Conservation (phyloP, 2,113 vertebrate species). For the Ia io region DNA sequence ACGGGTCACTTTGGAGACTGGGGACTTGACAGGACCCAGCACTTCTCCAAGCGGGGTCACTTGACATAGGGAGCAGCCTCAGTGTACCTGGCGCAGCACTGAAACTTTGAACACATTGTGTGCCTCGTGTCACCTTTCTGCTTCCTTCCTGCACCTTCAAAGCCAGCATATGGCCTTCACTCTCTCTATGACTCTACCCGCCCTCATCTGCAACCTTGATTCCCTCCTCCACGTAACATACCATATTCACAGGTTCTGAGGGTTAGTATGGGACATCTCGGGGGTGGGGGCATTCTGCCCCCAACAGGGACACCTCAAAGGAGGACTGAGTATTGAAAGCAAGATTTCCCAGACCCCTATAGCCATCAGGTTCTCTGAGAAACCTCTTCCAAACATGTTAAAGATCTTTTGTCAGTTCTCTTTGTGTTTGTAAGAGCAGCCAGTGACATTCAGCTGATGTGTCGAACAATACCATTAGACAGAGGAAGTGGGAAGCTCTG, state of each 20-base stretch:
- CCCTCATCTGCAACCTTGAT: neutral
- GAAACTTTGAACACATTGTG: neutral
- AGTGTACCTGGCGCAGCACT: neutral
- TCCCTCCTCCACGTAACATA: neutral
- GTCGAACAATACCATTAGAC: neutral
- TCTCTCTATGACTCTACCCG: neutral
- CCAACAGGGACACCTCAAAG: neutral
- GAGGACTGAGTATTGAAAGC: neutral
- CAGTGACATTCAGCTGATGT: conserved; percentile 13
- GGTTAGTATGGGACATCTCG: neutral
- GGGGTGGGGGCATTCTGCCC: neutral
- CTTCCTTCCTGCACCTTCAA: neutral
- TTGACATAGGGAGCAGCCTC: rapidly evolving
- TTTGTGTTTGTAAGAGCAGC: neutral
- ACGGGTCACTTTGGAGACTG: rapidly evolving
- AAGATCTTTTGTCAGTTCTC: neutral
- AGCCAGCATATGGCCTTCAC: neutral
- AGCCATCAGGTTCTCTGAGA: neutral
- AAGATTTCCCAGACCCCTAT: neutral
- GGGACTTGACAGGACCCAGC: rapidly evolving
- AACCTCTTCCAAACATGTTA: neutral
- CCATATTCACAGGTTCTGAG: neutral
- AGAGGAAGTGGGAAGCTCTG: neutral
- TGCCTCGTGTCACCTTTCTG: neutral
- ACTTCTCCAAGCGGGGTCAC: rapidly evolving